A percentile compares a stretch with the other conserved stretches of the same genome.
Evolutionary conservation across 2,797 vertebrate species (phyloP).

Genomic region (Coracias cyanogaster): DNA sequence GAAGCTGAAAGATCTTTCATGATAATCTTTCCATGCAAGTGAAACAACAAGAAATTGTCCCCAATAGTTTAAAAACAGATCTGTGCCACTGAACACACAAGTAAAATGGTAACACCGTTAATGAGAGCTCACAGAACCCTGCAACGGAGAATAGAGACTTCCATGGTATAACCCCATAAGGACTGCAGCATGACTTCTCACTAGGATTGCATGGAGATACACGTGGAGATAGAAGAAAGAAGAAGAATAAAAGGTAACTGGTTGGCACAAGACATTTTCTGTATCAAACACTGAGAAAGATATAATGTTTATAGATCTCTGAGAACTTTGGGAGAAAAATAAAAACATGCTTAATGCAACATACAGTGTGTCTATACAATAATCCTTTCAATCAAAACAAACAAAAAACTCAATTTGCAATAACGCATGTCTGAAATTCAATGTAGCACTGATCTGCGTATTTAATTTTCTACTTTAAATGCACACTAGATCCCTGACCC

Average conservation of each 20-base stretch:
- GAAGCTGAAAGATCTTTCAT: not conserved
- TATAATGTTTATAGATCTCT: not conserved
- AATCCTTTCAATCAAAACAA: not conserved
- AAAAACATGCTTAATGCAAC: not conserved
- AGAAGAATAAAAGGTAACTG: not conserved
- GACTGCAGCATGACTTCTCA: not conserved
- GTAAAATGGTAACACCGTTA: not conserved
- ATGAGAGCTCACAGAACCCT: not conserved
- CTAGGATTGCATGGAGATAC: not conserved
- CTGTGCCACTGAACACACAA: not conserved
- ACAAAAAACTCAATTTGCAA: not conserved
- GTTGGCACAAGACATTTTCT: not conserved
- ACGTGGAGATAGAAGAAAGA: not conserved
- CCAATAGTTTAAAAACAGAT: not conserved
- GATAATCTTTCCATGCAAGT: not conserved
- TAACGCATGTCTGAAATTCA: not conserved
- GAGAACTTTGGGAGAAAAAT: not conserved
- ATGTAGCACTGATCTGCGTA: not conserved
- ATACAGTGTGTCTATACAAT: not conserved
- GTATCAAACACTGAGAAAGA: not conserved
- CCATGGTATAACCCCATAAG: fast-evolving
- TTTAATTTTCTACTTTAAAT: conserved; percentile 11
- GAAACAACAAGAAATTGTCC: not conserved
- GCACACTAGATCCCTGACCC: not conserved
- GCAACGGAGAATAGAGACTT: not conserved